Percentiles rank a stretch among this genome's conserved stretches.
These are phyloP conservation scores for Palythoa heliodiscus DNA, from an alignment of 92 coral and sea anemone species.

Conservation along the genomic window DNA sequence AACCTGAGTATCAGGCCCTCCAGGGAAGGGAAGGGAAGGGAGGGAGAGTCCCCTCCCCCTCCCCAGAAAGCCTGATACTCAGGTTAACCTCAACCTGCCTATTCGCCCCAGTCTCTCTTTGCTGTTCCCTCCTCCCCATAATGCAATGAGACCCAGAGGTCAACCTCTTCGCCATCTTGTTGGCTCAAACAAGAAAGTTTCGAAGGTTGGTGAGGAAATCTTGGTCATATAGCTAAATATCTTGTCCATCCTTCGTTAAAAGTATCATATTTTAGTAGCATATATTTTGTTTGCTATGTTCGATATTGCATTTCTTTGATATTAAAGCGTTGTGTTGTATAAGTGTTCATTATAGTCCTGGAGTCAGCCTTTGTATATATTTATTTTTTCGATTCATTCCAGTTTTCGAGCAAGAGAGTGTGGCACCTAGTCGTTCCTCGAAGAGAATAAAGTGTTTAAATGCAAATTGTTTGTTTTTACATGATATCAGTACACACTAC, in stretches of 20 bases:
- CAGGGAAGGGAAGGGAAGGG: no score
- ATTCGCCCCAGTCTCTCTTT: constrained; percentile 43
- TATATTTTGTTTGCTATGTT: not conserved
- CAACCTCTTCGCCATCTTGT: constrained; percentile 89
- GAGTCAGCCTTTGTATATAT: not conserved
- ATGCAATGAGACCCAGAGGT: constrained; percentile 51
- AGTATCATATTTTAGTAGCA: not conserved
- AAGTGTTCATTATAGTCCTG: not conserved
- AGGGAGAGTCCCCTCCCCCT: no score
- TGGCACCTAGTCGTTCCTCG: not conserved
- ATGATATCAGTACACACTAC: not conserved
- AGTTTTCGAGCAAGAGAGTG: not conserved
- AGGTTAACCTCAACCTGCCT: no score
- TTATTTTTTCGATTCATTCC: not conserved
- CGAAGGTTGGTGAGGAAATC: constrained; percentile 68
- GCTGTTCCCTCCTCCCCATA: constrained; percentile 45
- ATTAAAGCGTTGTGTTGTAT: not conserved
- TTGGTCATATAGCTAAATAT: not conserved
- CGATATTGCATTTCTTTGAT: not conserved
- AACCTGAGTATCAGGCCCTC: no score
- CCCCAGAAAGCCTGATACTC: no score
- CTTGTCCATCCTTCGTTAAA: constrained; percentile 49
- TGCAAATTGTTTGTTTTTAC: not conserved
- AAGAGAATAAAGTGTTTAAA: not conserved
- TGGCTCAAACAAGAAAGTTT: constrained; percentile 60